Evolutionary conservation across 35 echinoderm and acorn worm species (phyloP), one percentile per base, ranked within the genome.

Genomic region (Apostichopus japonicus): DNA sequence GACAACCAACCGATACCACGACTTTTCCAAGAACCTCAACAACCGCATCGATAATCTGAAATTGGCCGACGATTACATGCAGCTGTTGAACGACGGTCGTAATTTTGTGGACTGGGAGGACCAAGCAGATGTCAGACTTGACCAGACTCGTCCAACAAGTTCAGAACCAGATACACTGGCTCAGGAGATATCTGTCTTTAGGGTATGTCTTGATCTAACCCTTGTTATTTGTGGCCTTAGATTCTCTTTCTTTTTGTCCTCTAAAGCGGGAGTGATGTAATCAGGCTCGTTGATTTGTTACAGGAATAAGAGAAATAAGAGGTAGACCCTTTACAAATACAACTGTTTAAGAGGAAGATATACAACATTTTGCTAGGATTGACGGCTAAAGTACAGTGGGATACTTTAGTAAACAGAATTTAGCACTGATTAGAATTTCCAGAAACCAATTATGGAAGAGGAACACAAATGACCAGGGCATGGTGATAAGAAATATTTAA

Each of bases 41-140:
- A 70, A 90, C 76, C 94, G 94, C 11, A 78, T 95, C 87, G 96
- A 95, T 53, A 90, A 95, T 56, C 77, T 98, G 90, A 94, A 95
- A 8, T 90, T 98, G 89, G 93, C 93, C 61, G 75, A 92, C 19
- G 63, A 94, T 11, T 95, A 94, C 86, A 90, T 98, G 58, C 87
- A 80, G 23, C 72, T 91, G 17, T 14, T 83, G 4, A 88, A 92
- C 23, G 92, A 94, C 23, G 96, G 90, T 57, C 94, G 86, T 62
- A 90, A 96, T 16, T 90, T 95, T 1, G 10, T 95, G 5, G 25
- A 65, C 33, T 98, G 96, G 96, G 79, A 77, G 24, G 90, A 80
- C 55, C 92, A 56, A 24, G 95, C 94, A 0, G 84, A 95, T 56
- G 84, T 88, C 23, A 95, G 91, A 55, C 84, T 98, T 7, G 96